A percentile compares a stretch with the other conserved stretches of the same genome.
Conservation (phyloP, 1,140 invertebrate species). For the Caligus rogercresseyi region DNA sequence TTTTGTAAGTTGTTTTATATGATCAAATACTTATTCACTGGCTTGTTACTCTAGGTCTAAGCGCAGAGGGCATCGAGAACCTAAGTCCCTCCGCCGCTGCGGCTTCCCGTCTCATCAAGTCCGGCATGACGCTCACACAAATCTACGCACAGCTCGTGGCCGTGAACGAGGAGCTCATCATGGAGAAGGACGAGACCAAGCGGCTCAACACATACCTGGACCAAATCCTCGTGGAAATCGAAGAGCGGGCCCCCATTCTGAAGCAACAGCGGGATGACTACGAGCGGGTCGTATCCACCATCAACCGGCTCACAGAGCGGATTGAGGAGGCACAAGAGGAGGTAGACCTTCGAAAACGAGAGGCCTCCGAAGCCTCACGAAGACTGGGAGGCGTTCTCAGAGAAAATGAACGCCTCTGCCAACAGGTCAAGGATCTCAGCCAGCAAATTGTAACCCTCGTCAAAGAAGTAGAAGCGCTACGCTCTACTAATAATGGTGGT, state of each 20-base stretch:
- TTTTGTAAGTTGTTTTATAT: not conserved
- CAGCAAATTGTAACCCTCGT: constrained; percentile 50
- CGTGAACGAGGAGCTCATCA: constrained; percentile 47
- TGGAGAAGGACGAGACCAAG: constrained; percentile 57
- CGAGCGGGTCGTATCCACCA: constrained; percentile 46
- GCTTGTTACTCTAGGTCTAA: constrained; percentile 28
- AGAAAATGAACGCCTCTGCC: constrained; percentile 56
- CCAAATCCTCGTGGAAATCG: constrained; percentile 56
- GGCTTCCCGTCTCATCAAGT: constrained; percentile 53
- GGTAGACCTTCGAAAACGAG: constrained; percentile 46
- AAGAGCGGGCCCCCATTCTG: constrained; percentile 62
- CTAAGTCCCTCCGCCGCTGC: constrained; percentile 66
- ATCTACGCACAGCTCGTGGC: constrained; percentile 69
- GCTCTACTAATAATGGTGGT: constrained; percentile 26
- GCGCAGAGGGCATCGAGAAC: constrained; percentile 54
- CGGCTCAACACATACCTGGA: constrained; percentile 54
- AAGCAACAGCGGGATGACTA: constrained; percentile 60
- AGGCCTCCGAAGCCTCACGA: constrained; percentile 40
- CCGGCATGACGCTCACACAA: constrained; percentile 69
- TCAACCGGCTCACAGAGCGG: constrained; percentile 47
- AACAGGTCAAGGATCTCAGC: constrained; percentile 43
- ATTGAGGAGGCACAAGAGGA: constrained; percentile 54
- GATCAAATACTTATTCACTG: constrained; percentile 6
- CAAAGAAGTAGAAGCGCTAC: constrained; percentile 62
- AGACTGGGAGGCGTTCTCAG: constrained; percentile 39